These are phyloP conservation scores for Lepisosteus osseus DNA, from an alignment of 2,113 vertebrate species.

Conservation along the genomic window DNA sequence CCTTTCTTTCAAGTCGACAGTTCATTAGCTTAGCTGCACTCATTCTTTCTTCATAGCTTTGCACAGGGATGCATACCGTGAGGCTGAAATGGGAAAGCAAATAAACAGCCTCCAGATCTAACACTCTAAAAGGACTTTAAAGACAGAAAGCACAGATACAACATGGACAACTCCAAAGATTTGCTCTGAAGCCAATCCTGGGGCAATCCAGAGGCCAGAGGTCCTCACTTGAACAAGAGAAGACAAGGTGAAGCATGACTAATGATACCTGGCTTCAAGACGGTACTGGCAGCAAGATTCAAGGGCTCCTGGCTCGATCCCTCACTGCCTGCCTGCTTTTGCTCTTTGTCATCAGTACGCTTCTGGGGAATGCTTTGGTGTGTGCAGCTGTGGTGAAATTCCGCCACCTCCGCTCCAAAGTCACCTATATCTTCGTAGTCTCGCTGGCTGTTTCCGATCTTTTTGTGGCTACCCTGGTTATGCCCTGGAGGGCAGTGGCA, in stretches of 20 bases:
- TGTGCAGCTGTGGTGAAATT: not conserved
- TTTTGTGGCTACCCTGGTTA: constrained; percentile 11
- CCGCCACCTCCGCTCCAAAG: constrained; percentile 12
- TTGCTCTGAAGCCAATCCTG: no score
- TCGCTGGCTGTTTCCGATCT: constrained; percentile 13
- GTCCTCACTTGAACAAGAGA: not conserved
- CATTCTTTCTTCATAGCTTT: not conserved
- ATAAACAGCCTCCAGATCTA: no score
- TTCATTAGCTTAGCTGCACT: constrained; percentile 4
- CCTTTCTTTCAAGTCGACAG: not conserved
- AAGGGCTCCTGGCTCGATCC: not conserved
- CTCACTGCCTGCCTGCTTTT: constrained; percentile 3
- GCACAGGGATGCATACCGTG: not conserved
- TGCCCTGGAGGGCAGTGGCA: not conserved
- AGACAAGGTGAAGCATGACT: not conserved
- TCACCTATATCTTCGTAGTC: constrained; percentile 11
- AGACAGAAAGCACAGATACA: no score
- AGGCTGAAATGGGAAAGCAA: not conserved
- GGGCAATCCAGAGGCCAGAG: no score
- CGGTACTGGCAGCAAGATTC: not conserved
- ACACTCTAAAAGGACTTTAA: no score
- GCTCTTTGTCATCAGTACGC: constrained; percentile 6
- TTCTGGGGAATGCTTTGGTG: constrained; percentile 3
- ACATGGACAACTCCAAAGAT: no score
- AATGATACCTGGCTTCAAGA: no score